A percentile compares a stretch with the other conserved stretches of the same genome.
Evolutionary conservation across 1,140 invertebrate genomes (phyloP).

Genomic region (Sitophilus oryzae): DNA sequence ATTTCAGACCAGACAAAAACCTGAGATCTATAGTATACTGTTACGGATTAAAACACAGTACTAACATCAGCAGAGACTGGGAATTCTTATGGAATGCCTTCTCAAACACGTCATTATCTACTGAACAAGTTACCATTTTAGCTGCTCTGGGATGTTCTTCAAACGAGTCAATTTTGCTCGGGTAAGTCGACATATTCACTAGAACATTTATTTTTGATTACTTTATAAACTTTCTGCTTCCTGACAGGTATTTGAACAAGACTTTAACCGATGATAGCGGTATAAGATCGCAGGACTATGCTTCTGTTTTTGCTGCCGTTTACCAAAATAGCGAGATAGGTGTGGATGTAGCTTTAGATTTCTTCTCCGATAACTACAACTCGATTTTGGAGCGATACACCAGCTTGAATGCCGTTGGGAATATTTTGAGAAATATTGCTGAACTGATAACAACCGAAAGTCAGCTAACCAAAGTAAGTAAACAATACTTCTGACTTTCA

Average conservation of each 20-base stretch:
- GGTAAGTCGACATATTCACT: slow-evolving; percentile 11
- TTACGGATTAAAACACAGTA: slow-evolving; percentile 22
- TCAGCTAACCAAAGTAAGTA: slow-evolving; percentile 13
- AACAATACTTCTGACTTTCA: background rate
- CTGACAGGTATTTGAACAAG: slow-evolving; percentile 16
- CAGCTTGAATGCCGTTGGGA: slow-evolving; percentile 16
- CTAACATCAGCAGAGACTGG: slow-evolving; percentile 41
- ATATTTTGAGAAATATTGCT: slow-evolving; percentile 17
- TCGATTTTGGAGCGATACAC: background rate
- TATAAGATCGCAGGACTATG: slow-evolving; percentile 46
- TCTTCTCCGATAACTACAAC: slow-evolving; percentile 36
- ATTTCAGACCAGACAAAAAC: slow-evolving; percentile 21
- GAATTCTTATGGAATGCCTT: slow-evolving; percentile 41
- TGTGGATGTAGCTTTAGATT: slow-evolving; percentile 46
- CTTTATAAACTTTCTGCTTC: background rate
- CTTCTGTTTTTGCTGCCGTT: slow-evolving; percentile 44
- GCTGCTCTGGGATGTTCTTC: slow-evolving; percentile 43
- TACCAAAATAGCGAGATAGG: slow-evolving; percentile 43
- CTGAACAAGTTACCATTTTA: slow-evolving; percentile 16
- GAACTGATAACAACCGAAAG: slow-evolving; percentile 12
- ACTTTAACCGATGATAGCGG: slow-evolving; percentile 22
- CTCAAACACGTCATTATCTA: slow-evolving; percentile 8
- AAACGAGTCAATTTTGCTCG: slow-evolving; percentile 45
- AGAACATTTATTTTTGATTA: background rate
- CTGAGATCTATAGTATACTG: slow-evolving; percentile 17